Evolutionary conservation across 2,797 vertebrate species (phyloP), one percentile per base, ranked within the genome.

Genomic region (Jordanella pulchra): DNA sequence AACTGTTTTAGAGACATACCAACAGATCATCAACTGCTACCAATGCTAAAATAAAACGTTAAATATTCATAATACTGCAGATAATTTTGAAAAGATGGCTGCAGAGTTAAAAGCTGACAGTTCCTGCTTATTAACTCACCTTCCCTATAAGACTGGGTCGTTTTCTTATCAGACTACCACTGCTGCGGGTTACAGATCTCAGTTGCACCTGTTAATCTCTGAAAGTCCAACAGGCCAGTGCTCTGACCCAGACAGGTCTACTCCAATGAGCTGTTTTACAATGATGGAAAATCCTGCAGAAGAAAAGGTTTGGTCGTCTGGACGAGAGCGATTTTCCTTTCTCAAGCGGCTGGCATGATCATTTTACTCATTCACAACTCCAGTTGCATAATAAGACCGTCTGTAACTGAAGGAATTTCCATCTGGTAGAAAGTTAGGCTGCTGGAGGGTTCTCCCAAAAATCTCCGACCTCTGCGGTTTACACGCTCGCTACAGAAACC

Each of bases 321-420:
- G 91, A 92, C 84, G 51, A 64, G 15, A 73, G 79, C 69, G 77
- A 78, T 91, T 92, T 92, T 91, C 90, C 87, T 82, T 72, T 84
- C 75, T 80, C 64, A 69, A 84, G 60, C 73, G 42, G 47, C 74
- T 77, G 84, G 75, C 65, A 13, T 79, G 39, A 86, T 93, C 45
- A 75, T 93, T 63, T 92, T 86, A 81, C 89, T 92, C 92, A 91
- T 93, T 93, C 92, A 92, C 84, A 79, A 90, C 90, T 86, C 79
- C 73, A 60, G 87, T 93, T 93, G 89, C 91, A 77, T 91, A 93
- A 93, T 77, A 56, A 76, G n/a, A n/a, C n/a, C n/a, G 83, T 86
- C 83, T 71, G 82, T 92, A 87, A 89, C 77, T 67, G 84, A 75
- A 92, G 90, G 92, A 93, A 94, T 93, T 90, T 89, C 80, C 87